Evolutionary conservation across 2,113 vertebrate genomes (phyloP).

Genomic region (Eurystomus gularis): DNA sequence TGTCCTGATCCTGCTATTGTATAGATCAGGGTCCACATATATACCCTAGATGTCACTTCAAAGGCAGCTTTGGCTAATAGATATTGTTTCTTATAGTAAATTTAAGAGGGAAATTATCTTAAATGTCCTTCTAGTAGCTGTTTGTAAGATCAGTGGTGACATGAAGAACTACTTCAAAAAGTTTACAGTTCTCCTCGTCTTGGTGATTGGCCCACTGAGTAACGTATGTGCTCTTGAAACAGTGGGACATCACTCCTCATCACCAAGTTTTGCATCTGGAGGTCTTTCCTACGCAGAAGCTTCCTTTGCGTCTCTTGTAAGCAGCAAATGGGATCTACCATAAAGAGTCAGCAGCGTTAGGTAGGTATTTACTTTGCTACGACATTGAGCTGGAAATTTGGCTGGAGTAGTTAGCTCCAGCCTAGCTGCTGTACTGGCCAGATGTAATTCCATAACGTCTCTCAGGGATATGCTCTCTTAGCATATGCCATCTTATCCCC

Average conservation of each 20-base stretch:
- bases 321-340: neutral
- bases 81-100: neutral
- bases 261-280: neutral
- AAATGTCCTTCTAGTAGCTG: neutral
- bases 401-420: neutral
- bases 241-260: neutral
- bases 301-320: neutral
- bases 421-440: neutral
- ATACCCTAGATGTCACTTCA: neutral
- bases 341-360: neutral
- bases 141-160: neutral
- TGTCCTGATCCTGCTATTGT: neutral
- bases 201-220: neutral
- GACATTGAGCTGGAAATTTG: neutral
- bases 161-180: neutral
- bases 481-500: neutral
- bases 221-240: neutral
- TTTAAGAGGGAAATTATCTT: neutral
- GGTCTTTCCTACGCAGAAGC: neutral
- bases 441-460: neutral
- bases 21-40: neutral
- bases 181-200: neutral
- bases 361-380: neutral
- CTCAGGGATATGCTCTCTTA: neutral
- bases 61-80: neutral